Base-by-base conservation (phyloP, 2,888 invertebrate species). In the Ectemnius cavifrons region DNA sequence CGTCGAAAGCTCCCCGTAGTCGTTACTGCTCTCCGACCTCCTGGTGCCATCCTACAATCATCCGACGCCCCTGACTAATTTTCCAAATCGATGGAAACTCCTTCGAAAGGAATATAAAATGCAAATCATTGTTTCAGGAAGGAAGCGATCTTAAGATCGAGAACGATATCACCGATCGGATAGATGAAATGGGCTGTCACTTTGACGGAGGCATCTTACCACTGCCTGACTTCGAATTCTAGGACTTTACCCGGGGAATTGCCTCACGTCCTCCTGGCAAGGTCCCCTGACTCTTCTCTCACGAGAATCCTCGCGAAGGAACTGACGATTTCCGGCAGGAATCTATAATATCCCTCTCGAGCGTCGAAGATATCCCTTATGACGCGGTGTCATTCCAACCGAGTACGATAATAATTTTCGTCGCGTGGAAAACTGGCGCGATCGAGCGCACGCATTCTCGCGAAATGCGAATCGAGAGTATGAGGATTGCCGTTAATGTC, bases 31-130 rank as follows among this genome's bases (percentile, higher is more conserved):
- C 61, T 27, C 47, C 66, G 74, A 69, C 71, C 73, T 71, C 75
- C 73, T 72, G 73, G 79, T 78, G 78, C 68, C 75, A 73, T 80
- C 59, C 67, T 63, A 71, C 72, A 49, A 67, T 56, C 69, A 73
- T 69, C 65, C 69, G 71, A 79, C 63, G 78, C 37, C 37, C 11
- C 37, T 11, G 37, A 37, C 37, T 37, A 37, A 37, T 37, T 11
- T 37, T 11, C 8, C 37, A 11, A 6, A 37, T 37, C 37, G 37
- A 23, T 23, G 37, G 1, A 37, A 37, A 37, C 8, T 37, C 37
- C 37, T 1, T 8, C 8, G 37, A 6, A 1, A 8, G 37, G 11
- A 11, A 37, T 37, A 37, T 37, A 37, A 37, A 37, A 37, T 37
- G 37, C 8, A 37, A 37, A 37, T 37, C 8, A 37, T 37, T 37